Percentiles rank a stretch among this genome's conserved stretches.
Evolutionary conservation across 2,888 invertebrate species (phyloP).

Genomic region (Amorpha juglandis): DNA sequence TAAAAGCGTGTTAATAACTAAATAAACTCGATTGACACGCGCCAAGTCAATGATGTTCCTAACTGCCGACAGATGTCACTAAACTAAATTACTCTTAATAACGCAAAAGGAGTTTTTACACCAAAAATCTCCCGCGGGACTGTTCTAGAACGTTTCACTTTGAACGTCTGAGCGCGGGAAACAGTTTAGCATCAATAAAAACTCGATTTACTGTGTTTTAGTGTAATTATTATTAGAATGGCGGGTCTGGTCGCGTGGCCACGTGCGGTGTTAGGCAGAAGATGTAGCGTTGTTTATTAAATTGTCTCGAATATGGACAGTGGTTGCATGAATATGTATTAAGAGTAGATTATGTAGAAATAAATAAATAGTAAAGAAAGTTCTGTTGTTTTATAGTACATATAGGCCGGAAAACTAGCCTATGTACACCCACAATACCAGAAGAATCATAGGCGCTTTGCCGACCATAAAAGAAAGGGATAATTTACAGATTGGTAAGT

Average conservation of each 20-base stretch:
- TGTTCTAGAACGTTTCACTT: conserved; percentile 5
- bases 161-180: conserved; percentile 9
- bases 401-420: too few species aligned
- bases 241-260: conserved; percentile 22
- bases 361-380: too few species aligned
- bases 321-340: background rate
- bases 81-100: background rate
- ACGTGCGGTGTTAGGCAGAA: background rate
- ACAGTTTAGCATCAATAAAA: conserved; percentile 22
- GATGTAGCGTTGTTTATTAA: background rate
- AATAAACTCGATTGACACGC: background rate
- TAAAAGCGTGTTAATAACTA: too few species aligned
- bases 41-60: background rate
- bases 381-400: too few species aligned
- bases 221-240: conserved; percentile 18
- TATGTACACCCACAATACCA: too few species aligned
- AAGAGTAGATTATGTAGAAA: too few species aligned
- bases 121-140: background rate
- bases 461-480: too few species aligned
- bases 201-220: conserved; percentile 8
- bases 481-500: too few species aligned
- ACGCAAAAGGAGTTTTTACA: background rate
- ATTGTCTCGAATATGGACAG: too few species aligned
- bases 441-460: too few species aligned
- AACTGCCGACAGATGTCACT: background rate